These are phyloP conservation scores for Phylloscopus trochilus DNA, from an alignment of 2,113 vertebrate species.

Conservation along the genomic window DNA sequence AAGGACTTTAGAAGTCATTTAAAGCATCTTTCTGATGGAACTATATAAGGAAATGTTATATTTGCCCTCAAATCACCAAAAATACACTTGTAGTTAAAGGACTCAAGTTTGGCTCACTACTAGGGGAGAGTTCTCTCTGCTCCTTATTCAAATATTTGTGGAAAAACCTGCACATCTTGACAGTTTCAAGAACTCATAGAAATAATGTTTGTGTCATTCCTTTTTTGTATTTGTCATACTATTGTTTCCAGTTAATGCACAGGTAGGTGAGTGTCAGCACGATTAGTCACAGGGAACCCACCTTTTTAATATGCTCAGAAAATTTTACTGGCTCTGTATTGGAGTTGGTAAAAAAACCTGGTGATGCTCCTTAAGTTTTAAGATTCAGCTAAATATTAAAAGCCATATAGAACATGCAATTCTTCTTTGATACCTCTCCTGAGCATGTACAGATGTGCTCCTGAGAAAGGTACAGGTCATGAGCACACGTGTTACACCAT, in stretches of 20 bases:
- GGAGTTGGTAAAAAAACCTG: neutral
- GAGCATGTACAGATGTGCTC: neutral
- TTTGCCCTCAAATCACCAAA: neutral
- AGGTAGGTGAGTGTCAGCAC: neutral
- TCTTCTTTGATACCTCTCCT: neutral
- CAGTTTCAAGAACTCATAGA: neutral
- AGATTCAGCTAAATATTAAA: neutral
- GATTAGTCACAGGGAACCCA: neutral
- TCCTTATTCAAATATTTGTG: neutral
- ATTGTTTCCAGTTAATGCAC: fast-evolving
- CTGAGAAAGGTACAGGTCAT: neutral
- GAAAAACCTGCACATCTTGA: neutral
- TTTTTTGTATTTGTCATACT: neutral
- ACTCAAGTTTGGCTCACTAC: neutral
- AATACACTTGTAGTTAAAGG: neutral
- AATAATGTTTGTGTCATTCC: neutral
- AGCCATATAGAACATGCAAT: neutral
- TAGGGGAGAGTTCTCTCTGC: neutral
- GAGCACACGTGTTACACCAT: neutral
- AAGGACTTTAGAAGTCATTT: neutral
- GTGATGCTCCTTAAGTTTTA: neutral
- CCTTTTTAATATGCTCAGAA: neutral
- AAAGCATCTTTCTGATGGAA: neutral
- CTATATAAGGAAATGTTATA: neutral
- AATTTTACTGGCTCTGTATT: neutral